Evolutionary conservation across 2,888 invertebrate genomes (phyloP), one percentile per base, ranked within the genome.

Genomic region (Athrips mouffetella): DNA sequence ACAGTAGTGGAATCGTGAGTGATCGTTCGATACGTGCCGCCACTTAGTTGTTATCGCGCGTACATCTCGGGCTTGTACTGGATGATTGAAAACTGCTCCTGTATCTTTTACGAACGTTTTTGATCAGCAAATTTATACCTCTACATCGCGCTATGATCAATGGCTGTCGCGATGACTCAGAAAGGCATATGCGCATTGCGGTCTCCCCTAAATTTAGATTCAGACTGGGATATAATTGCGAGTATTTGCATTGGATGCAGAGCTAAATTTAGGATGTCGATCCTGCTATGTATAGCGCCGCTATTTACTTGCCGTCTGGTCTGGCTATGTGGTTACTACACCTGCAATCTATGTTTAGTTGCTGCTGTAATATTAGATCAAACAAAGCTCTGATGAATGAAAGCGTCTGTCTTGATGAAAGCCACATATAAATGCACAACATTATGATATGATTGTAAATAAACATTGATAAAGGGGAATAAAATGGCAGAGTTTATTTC

Each of bases 201-300:
- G 68, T 65, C 61, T 61, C 53, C 58, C 64, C 75, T 77, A 76
- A 74, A 75, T 74, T 72, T 75, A 77, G 74, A 62, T 57, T 51
- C 67, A 73, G 65, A 71, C 70, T 35, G 56, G 55, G 59, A 52
- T 48, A 55, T 64, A 63, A 69, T 66, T 65, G 60, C 64, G 64
- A 50, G 41, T 48, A 52, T 60, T 60, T 56, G 55, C 52, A 59
- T 55, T 50, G 45, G 31, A 49, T 45, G 25, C 44, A 30, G 15
- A 8, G 44, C 45, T 51, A 54, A 48, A 42, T 51, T 51, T 51
- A 49, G 39, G 23, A 16, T 16, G 11, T 21, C 30, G n/a, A 30
- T 45, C 20, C 16, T n/a, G 11, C 18, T 42, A 42, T 30, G 16
- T 42, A 29, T 29, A 29, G 27, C 27, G 40, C 2, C 11, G 40